Evolutionary conservation across 2,888 invertebrate species (phyloP).

Genomic region (Bugula neritina): DNA sequence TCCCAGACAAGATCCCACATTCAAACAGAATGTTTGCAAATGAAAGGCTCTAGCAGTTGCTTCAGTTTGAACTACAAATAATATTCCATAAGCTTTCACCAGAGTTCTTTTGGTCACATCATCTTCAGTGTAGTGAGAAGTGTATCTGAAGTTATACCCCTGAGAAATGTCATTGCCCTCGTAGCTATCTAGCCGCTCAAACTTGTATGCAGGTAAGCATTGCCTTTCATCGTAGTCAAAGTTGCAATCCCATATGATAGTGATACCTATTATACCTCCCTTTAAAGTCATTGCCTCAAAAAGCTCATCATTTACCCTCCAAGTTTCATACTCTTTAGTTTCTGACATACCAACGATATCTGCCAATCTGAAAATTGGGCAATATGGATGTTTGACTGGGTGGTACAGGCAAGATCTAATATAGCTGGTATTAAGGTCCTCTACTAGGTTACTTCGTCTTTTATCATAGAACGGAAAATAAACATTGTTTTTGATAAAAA

Average conservation of each 20-base stretch:
- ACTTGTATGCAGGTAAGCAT: conserved; percentile 55
- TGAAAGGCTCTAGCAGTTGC: conserved; percentile 56
- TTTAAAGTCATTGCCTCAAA: conserved; percentile 4
- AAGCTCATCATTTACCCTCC: background rate
- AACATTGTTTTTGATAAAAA: conserved; percentile 55
- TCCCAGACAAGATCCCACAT: conserved; percentile 57
- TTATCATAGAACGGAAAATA: conserved; percentile 53
- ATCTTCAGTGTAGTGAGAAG: conserved; percentile 48
- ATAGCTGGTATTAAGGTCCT: conserved; percentile 32
- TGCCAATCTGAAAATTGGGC: conserved; percentile 54
- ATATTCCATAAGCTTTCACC: conserved; percentile 55
- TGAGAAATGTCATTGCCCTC: conserved; percentile 9
- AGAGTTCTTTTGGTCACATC: conserved; percentile 48
- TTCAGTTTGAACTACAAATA: conserved; percentile 54
- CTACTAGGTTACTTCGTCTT: conserved; percentile 32
- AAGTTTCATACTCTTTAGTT: background rate
- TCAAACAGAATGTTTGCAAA: conserved; percentile 54
- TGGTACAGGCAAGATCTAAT: conserved; percentile 46
- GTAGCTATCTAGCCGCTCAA: conserved; percentile 54
- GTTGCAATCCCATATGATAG: conserved; percentile 57
- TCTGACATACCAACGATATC: conserved; percentile 42
- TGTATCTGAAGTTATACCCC: conserved; percentile 40
- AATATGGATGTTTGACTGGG: conserved; percentile 40
- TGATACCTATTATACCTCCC: conserved; percentile 55
- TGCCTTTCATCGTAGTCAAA: conserved; percentile 52